A percentile compares a stretch with the other conserved stretches of the same genome.
phyloP scores from a whole-genome alignment of 1,140 invertebrate genomes.

The Drosophila orosa region DNA sequence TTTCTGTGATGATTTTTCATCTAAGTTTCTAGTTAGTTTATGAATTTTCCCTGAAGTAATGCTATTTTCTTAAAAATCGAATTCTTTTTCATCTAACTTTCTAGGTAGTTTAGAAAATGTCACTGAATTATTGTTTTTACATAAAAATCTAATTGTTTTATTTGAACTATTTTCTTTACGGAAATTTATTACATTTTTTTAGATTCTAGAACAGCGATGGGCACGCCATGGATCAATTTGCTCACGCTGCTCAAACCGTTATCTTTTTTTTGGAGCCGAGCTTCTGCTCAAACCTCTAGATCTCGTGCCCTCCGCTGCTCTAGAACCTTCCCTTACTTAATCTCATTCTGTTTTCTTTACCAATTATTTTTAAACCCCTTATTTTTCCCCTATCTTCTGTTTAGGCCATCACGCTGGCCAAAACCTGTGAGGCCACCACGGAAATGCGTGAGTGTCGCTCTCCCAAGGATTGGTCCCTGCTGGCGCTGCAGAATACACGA shows the following conservation, averaged over 20 bases:
- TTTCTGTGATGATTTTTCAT: neutral
- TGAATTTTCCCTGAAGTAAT: too few species aligned
- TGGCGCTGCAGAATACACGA: conserved; percentile 95
- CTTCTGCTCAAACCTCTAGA: too few species aligned
- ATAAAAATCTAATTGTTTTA: neutral
- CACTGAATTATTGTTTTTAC: neutral
- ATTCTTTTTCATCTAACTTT: too few species aligned
- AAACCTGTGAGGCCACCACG: conserved; percentile 95
- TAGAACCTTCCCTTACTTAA: neutral
- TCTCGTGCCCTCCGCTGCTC: too few species aligned
- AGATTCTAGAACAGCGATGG: too few species aligned
- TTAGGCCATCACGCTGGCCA: conserved; percentile 93
- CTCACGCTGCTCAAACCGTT: too few species aligned
- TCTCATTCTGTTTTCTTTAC: neutral
- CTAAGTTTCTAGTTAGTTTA: too few species aligned
- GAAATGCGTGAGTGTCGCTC: conserved; percentile 95
- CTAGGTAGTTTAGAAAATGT: too few species aligned
- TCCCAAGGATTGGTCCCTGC: conserved; percentile 95
- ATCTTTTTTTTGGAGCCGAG: too few species aligned
- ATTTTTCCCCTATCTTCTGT: neutral
- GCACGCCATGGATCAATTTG: too few species aligned
- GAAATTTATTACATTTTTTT: neutral
- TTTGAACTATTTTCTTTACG: neutral
- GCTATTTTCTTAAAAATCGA: too few species aligned
- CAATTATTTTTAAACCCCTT: neutral